phyloP scores from a whole-genome alignment of 2,113 vertebrate genomes.

The Elephantulus edwardii region DNA sequence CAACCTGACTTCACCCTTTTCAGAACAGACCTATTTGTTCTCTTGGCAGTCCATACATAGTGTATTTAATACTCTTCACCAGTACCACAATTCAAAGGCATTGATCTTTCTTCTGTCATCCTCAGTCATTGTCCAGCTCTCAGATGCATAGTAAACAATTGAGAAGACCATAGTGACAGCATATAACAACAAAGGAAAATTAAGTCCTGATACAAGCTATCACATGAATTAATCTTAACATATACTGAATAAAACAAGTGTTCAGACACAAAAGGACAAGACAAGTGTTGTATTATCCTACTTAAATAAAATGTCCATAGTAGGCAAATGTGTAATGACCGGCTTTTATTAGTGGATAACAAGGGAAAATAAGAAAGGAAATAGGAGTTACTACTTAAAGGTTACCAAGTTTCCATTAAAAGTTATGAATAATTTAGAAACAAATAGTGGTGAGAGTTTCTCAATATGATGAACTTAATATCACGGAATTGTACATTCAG shows the following conservation, averaged over 20 bases:
- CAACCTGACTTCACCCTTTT: too few species aligned
- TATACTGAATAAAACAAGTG: background rate
- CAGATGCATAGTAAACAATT: too few species aligned
- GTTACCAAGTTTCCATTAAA: background rate
- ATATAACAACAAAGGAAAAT: background rate
- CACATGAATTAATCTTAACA: background rate
- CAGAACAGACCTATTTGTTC: too few species aligned
- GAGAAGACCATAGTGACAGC: too few species aligned
- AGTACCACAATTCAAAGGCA: too few species aligned
- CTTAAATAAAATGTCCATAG: background rate
- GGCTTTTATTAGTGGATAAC: background rate
- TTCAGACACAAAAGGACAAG: too few species aligned
- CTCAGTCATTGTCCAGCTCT: too few species aligned
- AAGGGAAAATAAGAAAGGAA: background rate
- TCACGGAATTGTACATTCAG: background rate
- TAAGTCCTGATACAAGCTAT: background rate
- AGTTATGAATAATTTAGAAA: background rate
- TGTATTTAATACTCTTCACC: too few species aligned
- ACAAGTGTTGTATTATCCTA: background rate
- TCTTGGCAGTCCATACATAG: too few species aligned
- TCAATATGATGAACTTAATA: background rate
- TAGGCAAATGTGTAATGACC: background rate
- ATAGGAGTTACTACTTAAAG: background rate
- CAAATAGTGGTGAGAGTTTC: too few species aligned
- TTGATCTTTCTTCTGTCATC: too few species aligned